phyloP scores from a whole-genome alignment of 2,113 vertebrate genomes.

The Aphyosemion australe region DNA sequence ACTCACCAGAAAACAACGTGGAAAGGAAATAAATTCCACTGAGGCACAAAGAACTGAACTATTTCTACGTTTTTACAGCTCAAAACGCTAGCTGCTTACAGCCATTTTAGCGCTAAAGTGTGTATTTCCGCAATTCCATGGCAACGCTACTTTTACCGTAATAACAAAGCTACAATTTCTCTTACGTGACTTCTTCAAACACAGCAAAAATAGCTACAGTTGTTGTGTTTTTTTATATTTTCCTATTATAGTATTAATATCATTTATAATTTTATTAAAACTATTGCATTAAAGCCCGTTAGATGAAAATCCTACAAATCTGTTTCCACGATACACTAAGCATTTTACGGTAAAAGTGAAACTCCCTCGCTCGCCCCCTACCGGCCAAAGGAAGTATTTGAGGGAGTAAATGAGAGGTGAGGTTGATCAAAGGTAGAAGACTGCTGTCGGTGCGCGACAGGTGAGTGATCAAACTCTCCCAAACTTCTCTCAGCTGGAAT shows the following conservation, averaged over 20 bases:
- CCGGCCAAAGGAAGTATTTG: background rate
- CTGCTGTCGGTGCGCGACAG: constrained; percentile 15
- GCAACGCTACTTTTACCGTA: constrained; percentile 63
- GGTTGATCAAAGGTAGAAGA: constrained; percentile 39
- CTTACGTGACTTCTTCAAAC: no score
- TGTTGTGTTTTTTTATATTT: no score
- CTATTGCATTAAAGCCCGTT: no score
- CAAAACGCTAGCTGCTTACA: background rate
- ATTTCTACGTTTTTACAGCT: background rate
- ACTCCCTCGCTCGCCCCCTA: constrained; percentile 13
- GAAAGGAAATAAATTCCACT: background rate
- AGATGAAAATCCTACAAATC: no score
- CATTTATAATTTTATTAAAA: no score
- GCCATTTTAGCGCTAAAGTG: constrained; percentile 19
- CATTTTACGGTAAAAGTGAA: constrained; percentile 54
- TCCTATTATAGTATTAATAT: no score
- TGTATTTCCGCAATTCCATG: constrained; percentile 74
- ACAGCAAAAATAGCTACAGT: no score
- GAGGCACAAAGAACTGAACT: background rate
- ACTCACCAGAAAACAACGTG: constrained; percentile 21
- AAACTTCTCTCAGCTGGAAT: background rate
- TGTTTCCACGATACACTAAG: background rate
- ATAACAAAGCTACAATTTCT: background rate
- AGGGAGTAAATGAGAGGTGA: background rate
- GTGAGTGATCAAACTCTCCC: constrained; percentile 42